These are phyloP conservation scores for Ormyrus pomaceus DNA, from an alignment of 2,888 invertebrate species.

Conservation along the genomic window DNA sequence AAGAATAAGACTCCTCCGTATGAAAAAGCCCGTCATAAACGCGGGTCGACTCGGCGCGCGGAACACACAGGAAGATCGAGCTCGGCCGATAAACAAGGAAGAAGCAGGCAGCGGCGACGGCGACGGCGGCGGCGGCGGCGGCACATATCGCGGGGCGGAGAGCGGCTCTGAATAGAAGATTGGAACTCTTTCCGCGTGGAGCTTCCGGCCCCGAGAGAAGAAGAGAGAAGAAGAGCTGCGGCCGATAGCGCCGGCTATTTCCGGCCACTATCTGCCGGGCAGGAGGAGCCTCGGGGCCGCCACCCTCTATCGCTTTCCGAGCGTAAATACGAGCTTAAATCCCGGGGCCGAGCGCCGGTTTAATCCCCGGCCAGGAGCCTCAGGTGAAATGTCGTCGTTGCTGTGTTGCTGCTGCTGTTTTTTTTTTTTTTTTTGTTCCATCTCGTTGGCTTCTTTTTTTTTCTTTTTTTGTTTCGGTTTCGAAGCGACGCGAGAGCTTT, in stretches of 20 bases:
- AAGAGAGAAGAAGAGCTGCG: conserved; percentile 59
- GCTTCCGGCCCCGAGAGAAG: conserved; percentile 68
- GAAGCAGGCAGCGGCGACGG: not conserved
- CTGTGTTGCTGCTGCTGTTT: not conserved
- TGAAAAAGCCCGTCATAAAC: conserved; percentile 31
- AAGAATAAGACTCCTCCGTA: not conserved
- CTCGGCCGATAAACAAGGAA: conserved; percentile 35
- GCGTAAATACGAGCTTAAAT: conserved; percentile 38
- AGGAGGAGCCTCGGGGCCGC: too few relatives aligned
- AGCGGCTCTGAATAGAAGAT: conserved; percentile 71
- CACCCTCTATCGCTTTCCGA: too few relatives aligned
- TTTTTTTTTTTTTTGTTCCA: not conserved
- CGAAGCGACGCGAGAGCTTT: not conserved
- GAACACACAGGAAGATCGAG: conserved; percentile 3
- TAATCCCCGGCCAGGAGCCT: conserved; percentile 33
- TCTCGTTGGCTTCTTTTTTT: conserved; percentile 8
- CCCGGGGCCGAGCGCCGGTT: conserved; percentile 44
- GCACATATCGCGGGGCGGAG: not conserved
- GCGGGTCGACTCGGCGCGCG: not conserved
- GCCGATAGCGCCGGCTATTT: conserved; percentile 75
- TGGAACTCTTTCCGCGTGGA: conserved; percentile 74
- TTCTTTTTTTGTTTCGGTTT: not conserved
- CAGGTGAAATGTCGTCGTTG: conserved; percentile 26
- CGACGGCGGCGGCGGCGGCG: not conserved
- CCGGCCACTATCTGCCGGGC: conserved; percentile 61